A percentile compares a stretch with the other conserved stretches of the same genome.
phyloP scores from a whole-genome alignment of 2,113 vertebrate genomes.

The Papio anubis region DNA sequence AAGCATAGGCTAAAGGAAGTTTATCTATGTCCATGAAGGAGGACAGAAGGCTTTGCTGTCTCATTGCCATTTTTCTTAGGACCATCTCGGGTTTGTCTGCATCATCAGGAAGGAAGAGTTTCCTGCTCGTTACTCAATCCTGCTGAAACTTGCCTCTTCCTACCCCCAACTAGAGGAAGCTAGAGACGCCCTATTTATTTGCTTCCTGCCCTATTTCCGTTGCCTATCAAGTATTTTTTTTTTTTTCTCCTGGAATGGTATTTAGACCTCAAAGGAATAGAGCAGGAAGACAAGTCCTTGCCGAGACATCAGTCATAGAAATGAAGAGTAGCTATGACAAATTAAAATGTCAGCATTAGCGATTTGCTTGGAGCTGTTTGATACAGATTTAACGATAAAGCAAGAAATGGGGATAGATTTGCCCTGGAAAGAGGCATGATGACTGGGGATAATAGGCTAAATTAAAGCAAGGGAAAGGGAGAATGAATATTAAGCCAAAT shows the following conservation, averaged over 20 bases:
- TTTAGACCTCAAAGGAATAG: slow-evolving; percentile 52
- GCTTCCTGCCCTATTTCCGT: not conserved
- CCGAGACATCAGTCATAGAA: slow-evolving; percentile 41
- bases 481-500: not conserved
- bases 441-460: not conserved
- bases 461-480: not conserved
- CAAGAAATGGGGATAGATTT: slow-evolving; percentile 4
- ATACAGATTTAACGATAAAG: slow-evolving; percentile 46
- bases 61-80: not conserved
- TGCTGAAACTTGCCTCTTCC: not conserved
- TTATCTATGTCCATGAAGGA: not conserved
- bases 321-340: slow-evolving; percentile 48
- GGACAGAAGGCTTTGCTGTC: not conserved
- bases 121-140: not conserved
- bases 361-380: slow-evolving; percentile 45
- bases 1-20: rapidly evolving
- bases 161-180: not conserved
- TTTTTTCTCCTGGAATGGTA: not conserved
- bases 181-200: not conserved
- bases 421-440: not conserved
- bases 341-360: slow-evolving; percentile 72
- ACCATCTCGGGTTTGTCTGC: too few relatives aligned
- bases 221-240: not conserved
- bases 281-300: not conserved
- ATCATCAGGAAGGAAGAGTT: not conserved